These are phyloP conservation scores for Halictus ligatus DNA, from an alignment of 2,888 invertebrate genomes.

Conservation along the genomic window DNA sequence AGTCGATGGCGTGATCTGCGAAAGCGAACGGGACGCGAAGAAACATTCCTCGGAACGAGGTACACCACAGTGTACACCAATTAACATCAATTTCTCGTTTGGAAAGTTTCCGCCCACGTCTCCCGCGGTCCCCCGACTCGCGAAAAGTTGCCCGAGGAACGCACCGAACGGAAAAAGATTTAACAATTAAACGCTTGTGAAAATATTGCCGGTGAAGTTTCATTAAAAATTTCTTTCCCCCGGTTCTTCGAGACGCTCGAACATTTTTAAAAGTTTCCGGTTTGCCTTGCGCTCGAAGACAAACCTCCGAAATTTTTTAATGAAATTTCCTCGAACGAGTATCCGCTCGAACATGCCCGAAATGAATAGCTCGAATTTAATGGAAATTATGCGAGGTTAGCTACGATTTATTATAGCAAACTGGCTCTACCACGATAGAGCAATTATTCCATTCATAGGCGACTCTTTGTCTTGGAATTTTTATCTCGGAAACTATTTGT, in stretches of 20 bases:
- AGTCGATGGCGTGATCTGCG: constrained; percentile 54
- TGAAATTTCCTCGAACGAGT: not conserved
- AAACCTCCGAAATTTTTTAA: constrained; percentile 11
- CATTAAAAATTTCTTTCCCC: not conserved
- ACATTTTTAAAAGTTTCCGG: constrained; percentile 33
- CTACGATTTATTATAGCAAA: not conserved
- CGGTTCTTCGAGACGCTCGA: constrained; percentile 5
- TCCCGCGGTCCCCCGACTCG: not conserved
- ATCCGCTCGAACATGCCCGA: not conserved
- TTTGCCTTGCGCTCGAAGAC: constrained; percentile 19
- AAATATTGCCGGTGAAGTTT: constrained; percentile 22
- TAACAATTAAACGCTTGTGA: constrained; percentile 11
- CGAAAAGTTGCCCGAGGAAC: not conserved
- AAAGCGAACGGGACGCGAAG: constrained; percentile 26
- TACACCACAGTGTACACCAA: constrained; percentile 26
- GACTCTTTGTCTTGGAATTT: not conserved
- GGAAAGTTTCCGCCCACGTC: not conserved
- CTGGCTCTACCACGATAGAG: not conserved
- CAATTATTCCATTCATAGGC: not conserved
- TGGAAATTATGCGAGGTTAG: not conserved
- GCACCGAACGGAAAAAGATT: not conserved
- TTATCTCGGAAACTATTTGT: not conserved
- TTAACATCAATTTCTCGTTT: constrained; percentile 21
- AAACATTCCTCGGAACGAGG: constrained; percentile 17
- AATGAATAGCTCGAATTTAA: not conserved